Evolutionary conservation across 2,888 invertebrate genomes (phyloP).

Genomic region (Blera fallax): DNA sequence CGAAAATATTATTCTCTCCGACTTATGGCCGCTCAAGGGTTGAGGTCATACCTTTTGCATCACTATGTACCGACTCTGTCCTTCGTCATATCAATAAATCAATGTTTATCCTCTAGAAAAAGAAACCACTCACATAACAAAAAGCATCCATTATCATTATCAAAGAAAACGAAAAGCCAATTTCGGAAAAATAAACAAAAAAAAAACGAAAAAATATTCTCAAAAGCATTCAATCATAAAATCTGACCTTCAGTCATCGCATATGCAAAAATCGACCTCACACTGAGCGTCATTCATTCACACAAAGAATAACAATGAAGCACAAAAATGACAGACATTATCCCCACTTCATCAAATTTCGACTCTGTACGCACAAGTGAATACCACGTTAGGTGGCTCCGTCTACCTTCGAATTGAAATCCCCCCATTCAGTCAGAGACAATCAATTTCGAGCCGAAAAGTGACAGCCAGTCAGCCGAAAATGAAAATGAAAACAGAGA

Average conservation of each 20-base stretch:
- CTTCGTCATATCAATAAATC: slow-evolving; percentile 1
- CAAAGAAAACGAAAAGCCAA: background rate
- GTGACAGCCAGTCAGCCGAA: slow-evolving; percentile 35
- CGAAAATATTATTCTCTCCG: no score
- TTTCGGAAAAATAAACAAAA: background rate
- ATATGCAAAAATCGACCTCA: slow-evolving; percentile 17
- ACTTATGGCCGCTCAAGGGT: background rate
- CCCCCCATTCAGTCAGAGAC: slow-evolving; percentile 4
- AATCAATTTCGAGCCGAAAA: slow-evolving; percentile 36
- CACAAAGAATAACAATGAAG: background rate
- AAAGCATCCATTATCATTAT: background rate
- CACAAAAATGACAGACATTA: slow-evolving; percentile 27
- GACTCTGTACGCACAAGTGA: slow-evolving; percentile 10
- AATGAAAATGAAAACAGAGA: slow-evolving; percentile 13
- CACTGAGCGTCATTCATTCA: background rate
- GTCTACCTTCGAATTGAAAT: background rate
- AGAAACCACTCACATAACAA: background rate
- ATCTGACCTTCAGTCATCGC: slow-evolving; percentile 21
- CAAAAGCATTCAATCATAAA: slow-evolving; percentile 30
- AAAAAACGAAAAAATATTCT: background rate
- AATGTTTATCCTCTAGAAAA: background rate
- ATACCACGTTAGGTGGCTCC: background rate
- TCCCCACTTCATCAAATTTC: background rate
- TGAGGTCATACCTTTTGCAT: background rate
- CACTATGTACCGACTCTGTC: background rate